These are phyloP conservation scores for Puntigrus tetrazona DNA, from an alignment of 2,113 vertebrate species.

Conservation along the genomic window DNA sequence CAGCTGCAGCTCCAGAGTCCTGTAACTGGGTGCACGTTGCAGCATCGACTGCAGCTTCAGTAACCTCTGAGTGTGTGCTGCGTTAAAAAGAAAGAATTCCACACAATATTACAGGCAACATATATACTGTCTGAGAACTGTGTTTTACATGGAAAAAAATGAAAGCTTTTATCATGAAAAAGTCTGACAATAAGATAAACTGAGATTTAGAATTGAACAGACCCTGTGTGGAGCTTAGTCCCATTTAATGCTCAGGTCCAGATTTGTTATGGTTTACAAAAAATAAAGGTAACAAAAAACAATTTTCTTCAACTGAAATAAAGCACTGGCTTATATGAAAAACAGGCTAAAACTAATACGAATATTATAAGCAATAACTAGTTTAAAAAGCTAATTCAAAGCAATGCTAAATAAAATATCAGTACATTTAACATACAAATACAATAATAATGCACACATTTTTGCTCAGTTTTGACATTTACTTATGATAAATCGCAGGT, in stretches of 20 bases:
- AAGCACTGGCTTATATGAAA: neutral
- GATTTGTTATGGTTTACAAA: neutral
- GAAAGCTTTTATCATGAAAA: neutral
- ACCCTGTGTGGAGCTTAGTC: neutral
- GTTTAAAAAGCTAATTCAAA: neutral
- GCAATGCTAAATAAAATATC: neutral
- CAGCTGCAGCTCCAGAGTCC: constrained; percentile 95
- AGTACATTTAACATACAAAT: neutral
- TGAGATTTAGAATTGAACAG: neutral
- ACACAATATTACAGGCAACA: neutral
- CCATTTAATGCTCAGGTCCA: neutral
- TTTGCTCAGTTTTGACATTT: neutral
- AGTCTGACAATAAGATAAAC: neutral
- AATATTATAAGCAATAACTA: neutral
- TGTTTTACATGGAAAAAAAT: neutral
- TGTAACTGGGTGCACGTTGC: constrained; percentile 91
- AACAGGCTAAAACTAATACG: neutral
- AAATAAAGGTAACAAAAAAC: neutral
- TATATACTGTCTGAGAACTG: neutral
- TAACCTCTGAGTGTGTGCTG: constrained; percentile 94
- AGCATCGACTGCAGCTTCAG: constrained; percentile 95
- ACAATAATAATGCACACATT: neutral
- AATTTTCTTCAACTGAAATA: neutral
- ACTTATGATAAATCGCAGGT: constrained; percentile 4
- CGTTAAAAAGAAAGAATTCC: constrained; percentile 2